Evolutionary conservation across 2,113 vertebrate species (phyloP).

Genomic region (human): DNA sequence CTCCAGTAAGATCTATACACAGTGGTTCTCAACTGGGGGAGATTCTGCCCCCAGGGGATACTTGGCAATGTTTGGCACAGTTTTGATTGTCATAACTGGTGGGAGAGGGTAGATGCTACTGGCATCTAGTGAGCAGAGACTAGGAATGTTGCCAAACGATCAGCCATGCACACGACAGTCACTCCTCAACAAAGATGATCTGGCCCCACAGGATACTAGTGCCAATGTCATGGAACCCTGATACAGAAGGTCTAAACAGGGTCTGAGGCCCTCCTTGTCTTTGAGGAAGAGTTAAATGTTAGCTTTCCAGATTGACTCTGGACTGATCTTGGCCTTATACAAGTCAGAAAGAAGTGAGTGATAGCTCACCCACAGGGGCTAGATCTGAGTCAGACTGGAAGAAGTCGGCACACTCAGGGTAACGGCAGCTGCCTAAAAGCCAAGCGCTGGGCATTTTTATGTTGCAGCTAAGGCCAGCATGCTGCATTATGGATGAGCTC

Average conservation of each 20-base stretch:
- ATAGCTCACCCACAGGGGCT: not conserved
- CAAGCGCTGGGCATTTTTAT: constrained; percentile 60
- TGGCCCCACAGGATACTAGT: not conserved
- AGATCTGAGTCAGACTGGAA: not conserved
- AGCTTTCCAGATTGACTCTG: not conserved
- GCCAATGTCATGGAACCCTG: accelerated
- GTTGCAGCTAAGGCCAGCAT: constrained; percentile 56
- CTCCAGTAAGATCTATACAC: not conserved
- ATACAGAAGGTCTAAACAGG: not conserved
- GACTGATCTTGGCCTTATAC: constrained; percentile 57
- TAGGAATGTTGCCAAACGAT: not conserved
- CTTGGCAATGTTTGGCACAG: not conserved
- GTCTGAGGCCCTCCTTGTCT: not conserved
- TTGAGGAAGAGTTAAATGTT: not conserved
- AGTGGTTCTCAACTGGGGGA: not conserved
- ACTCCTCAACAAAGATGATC: not conserved
- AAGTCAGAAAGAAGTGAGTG: not conserved
- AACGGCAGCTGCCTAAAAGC: constrained; percentile 55
- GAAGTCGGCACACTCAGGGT: not conserved
- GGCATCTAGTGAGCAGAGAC: too few species aligned
- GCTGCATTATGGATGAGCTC: constrained; percentile 84
- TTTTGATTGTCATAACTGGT: not conserved
- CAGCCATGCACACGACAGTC: accelerated
- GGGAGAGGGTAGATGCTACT: not conserved
- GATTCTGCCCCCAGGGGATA: not conserved